A percentile compares a stretch with the other conserved stretches of the same genome.
Evolutionary conservation across 1,140 invertebrate genomes (phyloP).

Genomic region (Aphis craccivora): DNA sequence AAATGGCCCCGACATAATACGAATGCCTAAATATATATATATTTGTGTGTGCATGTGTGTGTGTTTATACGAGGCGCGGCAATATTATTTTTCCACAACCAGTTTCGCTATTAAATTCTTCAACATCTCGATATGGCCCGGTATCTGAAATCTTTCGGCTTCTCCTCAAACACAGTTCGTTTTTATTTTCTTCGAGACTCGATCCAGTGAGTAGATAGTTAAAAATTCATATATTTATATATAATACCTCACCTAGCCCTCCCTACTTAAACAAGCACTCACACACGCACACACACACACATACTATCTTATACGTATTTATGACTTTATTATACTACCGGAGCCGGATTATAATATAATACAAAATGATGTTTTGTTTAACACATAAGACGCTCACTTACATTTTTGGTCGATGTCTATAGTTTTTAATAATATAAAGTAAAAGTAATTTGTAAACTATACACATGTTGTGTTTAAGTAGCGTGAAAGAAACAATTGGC

Average conservation of each 20-base stretch:
- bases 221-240: neutral
- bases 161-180: neutral
- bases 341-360: neutral
- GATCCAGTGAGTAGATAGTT: neutral
- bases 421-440: neutral
- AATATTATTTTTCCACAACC: neutral
- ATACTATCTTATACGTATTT: neutral
- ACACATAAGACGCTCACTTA: neutral
- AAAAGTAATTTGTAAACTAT: neutral
- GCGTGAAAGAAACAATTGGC: neutral
- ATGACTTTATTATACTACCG: neutral
- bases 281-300: too few relatives aligned
- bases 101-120: constrained; percentile 20
- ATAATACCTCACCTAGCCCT: neutral
- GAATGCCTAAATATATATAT: neutral
- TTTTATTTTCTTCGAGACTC: neutral
- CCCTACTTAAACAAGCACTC: too few relatives aligned
- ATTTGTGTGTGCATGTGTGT: neutral
- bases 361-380: neutral
- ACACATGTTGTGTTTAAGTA: neutral
- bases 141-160: constrained; percentile 17
- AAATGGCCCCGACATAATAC: neutral
- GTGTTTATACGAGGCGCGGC: neutral
- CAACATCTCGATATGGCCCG: neutral
- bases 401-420: neutral